Evolutionary conservation across 2,113 vertebrate species (phyloP), one percentile per base, ranked within the genome.

Genomic region (Microcebus lehilahytsara): DNA sequence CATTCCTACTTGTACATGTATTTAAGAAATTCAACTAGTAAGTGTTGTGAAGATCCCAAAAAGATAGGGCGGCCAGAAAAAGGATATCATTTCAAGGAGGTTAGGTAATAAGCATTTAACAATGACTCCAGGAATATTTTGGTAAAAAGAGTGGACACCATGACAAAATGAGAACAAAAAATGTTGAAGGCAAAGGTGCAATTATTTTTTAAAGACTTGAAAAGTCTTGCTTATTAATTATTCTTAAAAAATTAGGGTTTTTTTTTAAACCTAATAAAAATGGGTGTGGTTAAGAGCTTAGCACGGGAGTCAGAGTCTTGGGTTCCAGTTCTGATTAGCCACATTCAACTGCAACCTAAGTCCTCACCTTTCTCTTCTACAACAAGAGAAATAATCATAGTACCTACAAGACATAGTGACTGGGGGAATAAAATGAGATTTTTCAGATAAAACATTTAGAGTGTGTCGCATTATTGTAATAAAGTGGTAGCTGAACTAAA

Each of bases 301-400:
- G 62, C 17, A 14, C 3, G 34, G 4, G 53, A 32, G 25, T 53
- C 14, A n/a, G 62, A 62, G 17, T 25, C 49, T 20, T 42, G 58
- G 92, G 46, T 5, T 67, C 58, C 19, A 10, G 2, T 40, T 37
- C 67, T 23, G 49, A 19, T 6, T 6, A 13, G 75, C 53, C 32
- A 23, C 1, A 0, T 62, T 4, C 19, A 32, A 60, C 2, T 62
- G 67, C 49, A 30, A 1, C 10, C 42, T 32, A 13, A 0, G 34
- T 58, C 77, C 62, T 79, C 34, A 16, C 42, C 66, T 51, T 32
- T 22, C 75, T 23, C 53, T 71, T 27, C 40, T 46, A 0, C 2
- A 40, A 37, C 58, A 3, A 5, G n/a, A 58, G 42, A 40, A 14
- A 8, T 1, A 66, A 11, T 37, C 46, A 8, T 0, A 51, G 62